phyloP scores from a whole-genome alignment of 2,113 vertebrate species.

The Tapirus terrestris region DNA sequence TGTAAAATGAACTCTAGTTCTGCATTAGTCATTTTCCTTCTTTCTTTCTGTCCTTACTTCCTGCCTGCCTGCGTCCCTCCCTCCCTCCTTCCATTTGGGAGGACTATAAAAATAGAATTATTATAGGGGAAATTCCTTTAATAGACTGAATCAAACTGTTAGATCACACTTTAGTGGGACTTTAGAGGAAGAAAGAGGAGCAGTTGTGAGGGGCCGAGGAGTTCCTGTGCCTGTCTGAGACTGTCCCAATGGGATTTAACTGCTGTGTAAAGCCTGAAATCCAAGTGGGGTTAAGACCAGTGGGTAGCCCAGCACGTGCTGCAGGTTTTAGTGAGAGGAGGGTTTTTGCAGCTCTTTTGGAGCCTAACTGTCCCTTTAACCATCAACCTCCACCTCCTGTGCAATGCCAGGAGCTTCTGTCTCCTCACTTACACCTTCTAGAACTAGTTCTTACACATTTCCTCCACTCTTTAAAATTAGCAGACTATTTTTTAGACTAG shows the following conservation, averaged over 20 bases:
- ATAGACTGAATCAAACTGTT: neutral
- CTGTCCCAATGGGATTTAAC: neutral
- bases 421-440: neutral
- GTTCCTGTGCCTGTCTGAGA: neutral
- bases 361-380: neutral
- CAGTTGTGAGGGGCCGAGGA: neutral
- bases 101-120: neutral
- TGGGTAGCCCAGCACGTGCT: neutral
- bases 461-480: conserved; percentile 14
- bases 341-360: neutral
- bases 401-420: neutral
- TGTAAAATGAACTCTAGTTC: conserved; percentile 14
- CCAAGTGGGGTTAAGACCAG: neutral
- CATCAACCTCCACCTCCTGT: neutral
- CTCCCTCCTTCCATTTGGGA: neutral
- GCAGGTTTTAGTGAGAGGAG: neutral
- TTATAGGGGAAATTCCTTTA: neutral
- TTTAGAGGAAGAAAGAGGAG: neutral
- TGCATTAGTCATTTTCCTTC: neutral
- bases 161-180: neutral
- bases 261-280: neutral
- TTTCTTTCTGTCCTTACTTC: no score
- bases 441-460: neutral
- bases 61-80: neutral
- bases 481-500: neutral